These are phyloP conservation scores for Albula goreensis DNA, from an alignment of 2,113 vertebrate genomes.

Conservation along the genomic window DNA sequence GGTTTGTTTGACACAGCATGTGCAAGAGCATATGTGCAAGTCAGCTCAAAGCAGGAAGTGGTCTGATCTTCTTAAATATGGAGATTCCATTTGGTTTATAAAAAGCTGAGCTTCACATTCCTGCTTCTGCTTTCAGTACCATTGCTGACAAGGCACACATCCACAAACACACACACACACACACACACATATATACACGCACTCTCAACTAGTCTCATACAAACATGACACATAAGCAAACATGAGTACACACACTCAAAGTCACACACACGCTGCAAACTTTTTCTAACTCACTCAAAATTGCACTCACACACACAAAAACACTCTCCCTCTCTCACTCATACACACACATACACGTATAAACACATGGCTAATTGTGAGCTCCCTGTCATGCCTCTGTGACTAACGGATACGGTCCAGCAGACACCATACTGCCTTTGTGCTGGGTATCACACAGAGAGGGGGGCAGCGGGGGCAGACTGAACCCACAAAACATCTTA, in stretches of 20 bases:
- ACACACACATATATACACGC: slow-evolving; percentile 16
- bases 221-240: too few species aligned
- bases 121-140: slow-evolving; percentile 35
- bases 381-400: not conserved
- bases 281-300: too few species aligned
- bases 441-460: not conserved
- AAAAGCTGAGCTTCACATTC: slow-evolving; percentile 31
- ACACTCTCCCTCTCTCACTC: slow-evolving; percentile 31
- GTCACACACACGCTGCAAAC: too few species aligned
- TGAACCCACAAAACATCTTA: not conserved
- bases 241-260: too few species aligned
- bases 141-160: slow-evolving; percentile 44
- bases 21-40: not conserved
- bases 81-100: not conserved
- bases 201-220: too few species aligned
- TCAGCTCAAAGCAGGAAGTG: not conserved
- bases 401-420: not conserved
- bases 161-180: slow-evolving; percentile 27
- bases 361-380: slow-evolving; percentile 23
- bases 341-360: slow-evolving; percentile 4
- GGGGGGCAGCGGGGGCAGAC: not conserved
- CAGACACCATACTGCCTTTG: not conserved
- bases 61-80: not conserved
- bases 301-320: not conserved
- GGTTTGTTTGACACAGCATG: not conserved